Conservation (phyloP, 1,140 invertebrate species). For the Sarcophaga peregrina region DNA sequence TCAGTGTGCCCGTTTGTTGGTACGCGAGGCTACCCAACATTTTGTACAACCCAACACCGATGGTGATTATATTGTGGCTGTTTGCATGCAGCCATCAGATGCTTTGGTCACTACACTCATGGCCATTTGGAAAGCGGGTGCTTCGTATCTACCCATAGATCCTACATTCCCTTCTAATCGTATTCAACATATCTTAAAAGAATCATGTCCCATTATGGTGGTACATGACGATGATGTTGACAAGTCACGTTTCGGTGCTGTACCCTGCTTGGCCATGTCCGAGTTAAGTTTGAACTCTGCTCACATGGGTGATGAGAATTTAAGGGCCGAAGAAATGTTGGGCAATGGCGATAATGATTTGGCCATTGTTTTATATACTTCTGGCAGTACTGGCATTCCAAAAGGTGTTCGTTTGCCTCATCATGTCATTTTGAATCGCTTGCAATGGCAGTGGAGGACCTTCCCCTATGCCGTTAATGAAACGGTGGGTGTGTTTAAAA, state of each 20-base stretch:
- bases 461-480: constrained; percentile 79
- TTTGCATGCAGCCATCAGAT: constrained; percentile 81
- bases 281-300: constrained; percentile 58
- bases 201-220: constrained; percentile 78
- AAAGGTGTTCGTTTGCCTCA: constrained; percentile 90
- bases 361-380: constrained; percentile 89
- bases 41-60: constrained; percentile 70
- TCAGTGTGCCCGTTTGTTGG: constrained; percentile 71
- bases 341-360: constrained; percentile 68
- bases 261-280: constrained; percentile 51
- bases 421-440: constrained; percentile 79
- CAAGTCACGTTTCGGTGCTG: constrained; percentile 51
- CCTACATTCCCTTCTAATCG: constrained; percentile 78
- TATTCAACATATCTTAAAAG: constrained; percentile 80
- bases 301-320: constrained; percentile 52
- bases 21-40: constrained; percentile 64
- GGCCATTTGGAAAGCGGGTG: constrained; percentile 83
- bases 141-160: constrained; percentile 85
- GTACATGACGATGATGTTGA: constrained; percentile 73
- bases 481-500: constrained; percentile 83
- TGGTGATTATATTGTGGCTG: constrained; percentile 77
- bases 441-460: constrained; percentile 85
- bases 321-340: constrained; percentile 56
- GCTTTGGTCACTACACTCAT: constrained; percentile 76
- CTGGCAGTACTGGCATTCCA: constrained; percentile 91